Evolutionary conservation across 2,113 vertebrate genomes (phyloP), one percentile per base, ranked within the genome.

Genomic region (Romanogobio albipinnatus): DNA sequence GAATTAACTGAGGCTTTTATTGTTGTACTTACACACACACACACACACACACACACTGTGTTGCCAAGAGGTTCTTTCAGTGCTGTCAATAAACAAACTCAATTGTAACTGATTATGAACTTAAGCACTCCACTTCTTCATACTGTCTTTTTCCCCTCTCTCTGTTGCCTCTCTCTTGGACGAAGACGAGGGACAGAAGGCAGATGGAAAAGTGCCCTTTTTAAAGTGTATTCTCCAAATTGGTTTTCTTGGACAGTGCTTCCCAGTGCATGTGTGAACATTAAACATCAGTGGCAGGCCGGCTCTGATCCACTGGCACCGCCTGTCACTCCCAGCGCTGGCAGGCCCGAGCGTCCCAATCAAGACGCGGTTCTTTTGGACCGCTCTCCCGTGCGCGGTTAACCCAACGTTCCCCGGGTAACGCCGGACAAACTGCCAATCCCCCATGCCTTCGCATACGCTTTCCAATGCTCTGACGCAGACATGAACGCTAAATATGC

Each of bases 371-470:
- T 91, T 89, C 36, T 59, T 53, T 82, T 90, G 92, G 88, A 92
- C 89, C 89, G 88, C 88, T 85, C 70, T 81, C 84, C 88, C 87
- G 84, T 92, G 91, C 90, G 93, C 86, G 94, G 93, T 93, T 92
- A 92, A 92, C 92, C 92, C 90, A 53, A 68, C 62, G 61, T 86
- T 89, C 89, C 92, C 91, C 80, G 75, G 22, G 77, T 83, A 89
- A 85, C 78, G 82, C 82, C 84, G 71, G 64, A 91, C 90, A 90
- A 81, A 17, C 88, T 89, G 89, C 90, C 88, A 90, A 59, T 82
- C 75, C 91, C 88, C 83, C 61, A 71, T 66, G 85, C 59, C 83
- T 88, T 90, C 88, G 79, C 90, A 88, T 90, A 49, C 86, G 89
- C 89, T 91, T 92, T 92, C 89, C 86, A 84, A 87, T 84, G 86